Evolutionary conservation across 2,797 vertebrate species (phyloP).

Genomic region (Spea hammondii): DNA sequence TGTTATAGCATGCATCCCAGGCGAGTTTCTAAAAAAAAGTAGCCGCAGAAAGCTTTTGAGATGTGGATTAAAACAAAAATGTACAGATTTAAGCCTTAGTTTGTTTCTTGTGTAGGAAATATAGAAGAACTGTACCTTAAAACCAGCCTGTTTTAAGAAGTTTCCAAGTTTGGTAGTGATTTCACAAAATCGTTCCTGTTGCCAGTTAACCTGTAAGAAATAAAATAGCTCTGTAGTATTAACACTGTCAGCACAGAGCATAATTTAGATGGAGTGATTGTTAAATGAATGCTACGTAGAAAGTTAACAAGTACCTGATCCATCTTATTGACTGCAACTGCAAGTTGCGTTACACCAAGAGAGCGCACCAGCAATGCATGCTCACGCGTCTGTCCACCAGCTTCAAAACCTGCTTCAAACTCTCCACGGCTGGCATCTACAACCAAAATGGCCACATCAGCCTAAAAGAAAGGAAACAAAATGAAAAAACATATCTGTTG

Average conservation of each 20-base stretch:
- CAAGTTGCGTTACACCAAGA: constrained; percentile 94
- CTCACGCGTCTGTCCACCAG: constrained; percentile 93
- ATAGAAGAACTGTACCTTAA: constrained; percentile 77
- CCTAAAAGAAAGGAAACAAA: constrained; percentile 66
- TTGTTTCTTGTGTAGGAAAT: too few relatives aligned
- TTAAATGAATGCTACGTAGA: not conserved
- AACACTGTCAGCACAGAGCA: not conserved
- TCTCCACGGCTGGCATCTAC: constrained; percentile 95
- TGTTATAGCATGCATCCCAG: too few relatives aligned
- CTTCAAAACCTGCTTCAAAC: constrained; percentile 97
- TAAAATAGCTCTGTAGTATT: not conserved
- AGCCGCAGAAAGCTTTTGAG: too few relatives aligned
- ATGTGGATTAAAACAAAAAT: too few relatives aligned
- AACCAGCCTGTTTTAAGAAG: constrained; percentile 97
- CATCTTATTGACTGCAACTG: constrained; percentile 98
- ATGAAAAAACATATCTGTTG: too few relatives aligned
- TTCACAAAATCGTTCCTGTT: constrained; percentile 91
- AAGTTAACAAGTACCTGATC: constrained; percentile 80
- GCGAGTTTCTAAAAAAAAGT: too few relatives aligned
- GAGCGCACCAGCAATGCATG: constrained; percentile 93
- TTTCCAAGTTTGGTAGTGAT: constrained; percentile 88
- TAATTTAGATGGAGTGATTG: not conserved
- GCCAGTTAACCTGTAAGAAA: constrained; percentile 88
- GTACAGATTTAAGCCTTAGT: too few relatives aligned
- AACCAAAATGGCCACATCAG: constrained; percentile 92